Evolutionary conservation across 2,888 invertebrate genomes (phyloP), one percentile per base, ranked within the genome.

Genomic region (Drosophila diplacantha): DNA sequence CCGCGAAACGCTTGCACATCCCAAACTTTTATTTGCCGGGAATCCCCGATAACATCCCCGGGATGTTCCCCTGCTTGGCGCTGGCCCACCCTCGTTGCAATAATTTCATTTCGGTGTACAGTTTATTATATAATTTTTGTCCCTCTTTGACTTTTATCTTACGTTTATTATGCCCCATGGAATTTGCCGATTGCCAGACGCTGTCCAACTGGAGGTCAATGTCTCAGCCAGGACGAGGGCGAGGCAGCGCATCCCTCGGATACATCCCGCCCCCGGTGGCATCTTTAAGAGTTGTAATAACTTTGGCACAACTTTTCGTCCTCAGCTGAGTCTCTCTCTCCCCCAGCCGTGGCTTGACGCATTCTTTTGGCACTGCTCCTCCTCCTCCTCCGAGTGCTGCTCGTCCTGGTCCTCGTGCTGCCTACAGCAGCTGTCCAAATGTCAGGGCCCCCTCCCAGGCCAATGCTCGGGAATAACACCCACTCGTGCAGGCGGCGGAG

Each of bases 111-210:
- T 79, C 49, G 69, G 56, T 71, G 71, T 68, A 72, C 68, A 76
- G 82, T 81, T 81, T 81, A 81, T 81, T 81, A 82, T 78, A 76
- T 81, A 81, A 81, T 81, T 81, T 75, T 71, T 81, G 82, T 81
- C 82, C 82, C 81, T 81, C 77, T 77, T 78, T 78, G 83, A 81
- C 81, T 82, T 82, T 81, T 82, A 82, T 82, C 83, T 81, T 81
- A 73, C 81, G 81, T 82, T 82, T 81, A 82, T 82, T 82, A 78
- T 81, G 76, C 81, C 81, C 83, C 69, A 75, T 75, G 81, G 81
- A 82, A 81, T 82, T 82, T 76, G 69, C 57, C 71, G 81, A 71
- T 72, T 75, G 70, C 53, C 73, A 67, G 73, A 65, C 69, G 71
- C 69, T 61, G 67, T 32, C 62, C 62, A 52, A 46, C 46, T 69